phyloP scores from a whole-genome alignment of 2,797 vertebrate species.

The Chiroxiphia lanceolata region DNA sequence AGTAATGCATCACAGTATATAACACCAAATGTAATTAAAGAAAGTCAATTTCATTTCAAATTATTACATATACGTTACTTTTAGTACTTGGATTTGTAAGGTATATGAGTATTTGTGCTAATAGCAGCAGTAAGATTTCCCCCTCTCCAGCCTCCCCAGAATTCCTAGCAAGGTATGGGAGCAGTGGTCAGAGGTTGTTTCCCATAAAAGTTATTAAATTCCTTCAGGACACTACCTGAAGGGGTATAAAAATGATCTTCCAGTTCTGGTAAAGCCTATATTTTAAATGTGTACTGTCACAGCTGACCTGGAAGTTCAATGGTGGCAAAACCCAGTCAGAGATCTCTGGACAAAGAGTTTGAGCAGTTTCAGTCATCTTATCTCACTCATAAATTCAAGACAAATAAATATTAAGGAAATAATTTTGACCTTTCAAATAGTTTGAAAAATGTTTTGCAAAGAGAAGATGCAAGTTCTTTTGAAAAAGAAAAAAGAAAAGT shows the following conservation, averaged over 20 bases:
- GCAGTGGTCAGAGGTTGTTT: not conserved
- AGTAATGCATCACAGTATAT: not conserved
- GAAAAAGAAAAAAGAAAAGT: not conserved
- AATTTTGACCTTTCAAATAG: not conserved
- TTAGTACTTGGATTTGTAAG: conserved; percentile 4
- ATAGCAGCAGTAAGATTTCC: not conserved
- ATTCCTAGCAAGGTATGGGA: not conserved
- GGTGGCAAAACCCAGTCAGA: not conserved
- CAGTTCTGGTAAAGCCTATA: not conserved
- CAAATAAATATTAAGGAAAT: not conserved
- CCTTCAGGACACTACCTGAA: not conserved
- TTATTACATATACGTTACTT: conserved; percentile 21
- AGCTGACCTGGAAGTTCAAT: not conserved
- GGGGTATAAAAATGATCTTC: not conserved
- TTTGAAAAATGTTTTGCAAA: not conserved
- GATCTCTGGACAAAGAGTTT: not conserved
- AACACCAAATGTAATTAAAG: conserved; percentile 29
- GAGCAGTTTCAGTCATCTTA: not conserved
- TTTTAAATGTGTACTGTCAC: not conserved
- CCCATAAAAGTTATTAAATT: not conserved
- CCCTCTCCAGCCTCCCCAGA: rapidly evolving
- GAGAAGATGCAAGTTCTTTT: not conserved
- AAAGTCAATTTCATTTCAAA: conserved; percentile 29
- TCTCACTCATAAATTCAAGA: not conserved
- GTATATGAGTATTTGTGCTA: not conserved